These are phyloP conservation scores for Rissa tridactyla DNA, from an alignment of 2,113 vertebrate genomes.

Conservation along the genomic window DNA sequence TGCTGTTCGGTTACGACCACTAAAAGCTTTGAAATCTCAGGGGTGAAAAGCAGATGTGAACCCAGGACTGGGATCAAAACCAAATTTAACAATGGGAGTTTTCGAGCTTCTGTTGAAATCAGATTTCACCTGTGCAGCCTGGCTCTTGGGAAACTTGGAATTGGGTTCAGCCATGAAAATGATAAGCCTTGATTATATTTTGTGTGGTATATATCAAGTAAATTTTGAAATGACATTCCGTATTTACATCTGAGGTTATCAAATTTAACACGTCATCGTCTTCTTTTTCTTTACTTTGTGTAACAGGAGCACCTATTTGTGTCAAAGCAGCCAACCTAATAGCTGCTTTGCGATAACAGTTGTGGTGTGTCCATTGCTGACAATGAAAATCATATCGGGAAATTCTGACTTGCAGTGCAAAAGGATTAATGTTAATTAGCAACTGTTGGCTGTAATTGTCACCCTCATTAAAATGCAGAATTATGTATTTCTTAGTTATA, in stretches of 20 bases:
- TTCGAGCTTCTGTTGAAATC: slow-evolving; percentile 25
- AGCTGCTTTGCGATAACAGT: not conserved
- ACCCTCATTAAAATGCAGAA: slow-evolving; percentile 76
- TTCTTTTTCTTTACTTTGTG: not conserved
- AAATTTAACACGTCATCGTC: not conserved
- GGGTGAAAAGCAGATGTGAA: not conserved
- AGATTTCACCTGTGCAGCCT: slow-evolving; percentile 17
- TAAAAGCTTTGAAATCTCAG: slow-evolving; percentile 2
- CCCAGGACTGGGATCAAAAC: not conserved
- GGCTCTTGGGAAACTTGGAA: slow-evolving; percentile 28
- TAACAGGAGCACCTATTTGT: not conserved
- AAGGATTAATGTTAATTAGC: slow-evolving; percentile 77
- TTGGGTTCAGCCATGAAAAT: slow-evolving; percentile 1
- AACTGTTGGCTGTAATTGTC: slow-evolving; percentile 75
- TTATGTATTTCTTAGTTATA: slow-evolving; percentile 82
- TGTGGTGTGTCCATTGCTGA: slow-evolving; percentile 44
- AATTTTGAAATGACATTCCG: slow-evolving; percentile 19
- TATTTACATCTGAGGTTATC: slow-evolving; percentile 21
- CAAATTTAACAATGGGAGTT: slow-evolving; percentile 6
- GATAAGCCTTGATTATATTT: slow-evolving; percentile 32
- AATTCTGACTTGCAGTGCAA: slow-evolving; percentile 60
- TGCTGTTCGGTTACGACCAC: not conserved
- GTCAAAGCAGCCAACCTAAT: not conserved
- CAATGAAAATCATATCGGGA: slow-evolving; percentile 55
- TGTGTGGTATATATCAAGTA: not conserved